A percentile compares a stretch with the other conserved stretches of the same genome.
phyloP scores from a whole-genome alignment of 2,113 vertebrate species.

The Prietella phreatophila region DNA sequence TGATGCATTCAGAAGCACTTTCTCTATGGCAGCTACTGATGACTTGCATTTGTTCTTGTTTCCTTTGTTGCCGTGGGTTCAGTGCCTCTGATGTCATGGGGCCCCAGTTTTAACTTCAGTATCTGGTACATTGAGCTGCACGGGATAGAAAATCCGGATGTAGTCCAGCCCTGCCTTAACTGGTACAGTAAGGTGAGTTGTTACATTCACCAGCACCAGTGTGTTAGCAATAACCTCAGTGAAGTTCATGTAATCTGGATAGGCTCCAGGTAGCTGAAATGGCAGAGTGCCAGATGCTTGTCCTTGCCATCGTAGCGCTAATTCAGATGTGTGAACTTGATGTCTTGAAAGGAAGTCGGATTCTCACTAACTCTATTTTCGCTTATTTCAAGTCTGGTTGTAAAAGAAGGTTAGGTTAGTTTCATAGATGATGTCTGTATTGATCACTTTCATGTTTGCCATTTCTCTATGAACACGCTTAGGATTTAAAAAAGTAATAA shows the following conservation, averaged over 20 bases:
- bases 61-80: constrained; percentile 46
- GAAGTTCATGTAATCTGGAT: not conserved
- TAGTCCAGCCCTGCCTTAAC: constrained; percentile 98
- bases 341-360: not conserved
- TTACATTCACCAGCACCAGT: not conserved
- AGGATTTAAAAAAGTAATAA: not conserved
- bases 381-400: not conserved
- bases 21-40: not conserved
- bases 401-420: not conserved
- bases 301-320: not conserved
- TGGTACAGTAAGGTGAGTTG: constrained; percentile 98
- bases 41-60: not conserved
- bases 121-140: constrained; percentile 99
- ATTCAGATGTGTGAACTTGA: not conserved
- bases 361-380: not conserved
- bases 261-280: not conserved
- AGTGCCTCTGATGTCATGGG: constrained; percentile 99
- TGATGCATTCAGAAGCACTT: not conserved
- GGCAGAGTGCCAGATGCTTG: not conserved
- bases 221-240: not conserved
- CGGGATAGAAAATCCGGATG: constrained; percentile 95
- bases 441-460: not conserved
- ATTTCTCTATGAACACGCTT: not conserved
- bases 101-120: constrained; percentile 99
- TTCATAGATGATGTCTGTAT: not conserved